phyloP scores from a whole-genome alignment of 2,888 invertebrate species.

The Drosophila mayaguana region DNA sequence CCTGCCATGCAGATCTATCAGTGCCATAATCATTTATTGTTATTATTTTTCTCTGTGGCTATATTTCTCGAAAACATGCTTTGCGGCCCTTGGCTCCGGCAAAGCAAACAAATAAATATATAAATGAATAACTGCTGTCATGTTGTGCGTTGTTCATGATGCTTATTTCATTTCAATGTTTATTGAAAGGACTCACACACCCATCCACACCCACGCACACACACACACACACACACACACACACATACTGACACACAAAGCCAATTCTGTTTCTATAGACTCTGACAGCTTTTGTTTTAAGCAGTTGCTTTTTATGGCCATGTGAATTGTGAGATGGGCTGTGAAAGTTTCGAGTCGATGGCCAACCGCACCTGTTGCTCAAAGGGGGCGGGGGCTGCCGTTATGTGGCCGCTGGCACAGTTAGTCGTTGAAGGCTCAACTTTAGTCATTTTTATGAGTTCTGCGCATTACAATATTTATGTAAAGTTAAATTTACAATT shows the following conservation, averaged over 20 bases:
- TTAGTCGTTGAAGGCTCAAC: constrained; percentile 52
- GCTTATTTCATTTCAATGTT: constrained; percentile 60
- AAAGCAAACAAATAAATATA: constrained; percentile 49
- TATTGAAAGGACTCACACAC: constrained; percentile 56
- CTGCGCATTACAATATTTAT: constrained; percentile 7
- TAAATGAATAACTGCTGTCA: constrained; percentile 64
- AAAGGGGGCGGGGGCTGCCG: constrained; percentile 10
- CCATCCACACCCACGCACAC: constrained; percentile 26
- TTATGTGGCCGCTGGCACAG: constrained; percentile 45
- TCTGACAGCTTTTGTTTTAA: constrained; percentile 52
- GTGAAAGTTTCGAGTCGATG: constrained; percentile 52
- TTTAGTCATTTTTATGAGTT: constrained; percentile 34
- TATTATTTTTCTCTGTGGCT: constrained; percentile 24
- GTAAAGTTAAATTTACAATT: constrained; percentile 19
- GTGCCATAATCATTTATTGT: constrained; percentile 41
- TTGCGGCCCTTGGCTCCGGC: constrained; percentile 21
- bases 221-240: constrained; percentile 1
- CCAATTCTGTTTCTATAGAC: constrained; percentile 14
- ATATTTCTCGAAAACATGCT: constrained; percentile 11
- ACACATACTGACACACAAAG: not conserved
- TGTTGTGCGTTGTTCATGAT: constrained; percentile 49
- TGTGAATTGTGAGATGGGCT: constrained; percentile 40
- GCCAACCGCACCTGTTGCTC: constrained; percentile 70
- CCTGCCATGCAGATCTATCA: constrained; percentile 55
- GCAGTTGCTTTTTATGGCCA: constrained; percentile 40